phyloP scores from a whole-genome alignment of 2,113 vertebrate species.

The Scortum barcoo region DNA sequence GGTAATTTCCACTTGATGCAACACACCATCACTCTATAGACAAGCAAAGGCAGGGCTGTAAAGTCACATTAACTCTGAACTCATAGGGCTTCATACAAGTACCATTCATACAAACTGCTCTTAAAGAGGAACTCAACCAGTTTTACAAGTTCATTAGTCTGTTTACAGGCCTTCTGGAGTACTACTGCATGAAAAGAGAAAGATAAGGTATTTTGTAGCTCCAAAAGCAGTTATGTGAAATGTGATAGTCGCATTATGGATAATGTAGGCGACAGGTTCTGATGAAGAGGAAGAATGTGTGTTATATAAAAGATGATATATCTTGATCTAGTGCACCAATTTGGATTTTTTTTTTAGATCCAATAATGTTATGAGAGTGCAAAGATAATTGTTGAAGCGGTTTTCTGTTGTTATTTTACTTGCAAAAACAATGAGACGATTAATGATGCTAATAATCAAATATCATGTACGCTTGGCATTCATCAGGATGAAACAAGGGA shows the following conservation, averaged over 20 bases:
- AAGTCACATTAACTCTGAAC: background rate
- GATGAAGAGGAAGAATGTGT: background rate
- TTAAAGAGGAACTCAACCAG: background rate
- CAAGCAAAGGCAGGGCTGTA: background rate
- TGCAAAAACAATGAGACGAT: background rate
- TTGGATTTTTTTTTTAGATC: too few species aligned
- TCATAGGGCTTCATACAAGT: background rate
- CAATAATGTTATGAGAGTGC: too few species aligned
- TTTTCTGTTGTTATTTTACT: too few species aligned
- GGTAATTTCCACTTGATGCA: background rate
- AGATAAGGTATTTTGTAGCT: background rate
- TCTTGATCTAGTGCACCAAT: too few species aligned
- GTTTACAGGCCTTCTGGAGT: too few species aligned
- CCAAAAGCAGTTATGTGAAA: too few species aligned
- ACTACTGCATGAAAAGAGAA: background rate
- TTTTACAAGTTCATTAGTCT: background rate
- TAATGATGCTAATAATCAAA: background rate
- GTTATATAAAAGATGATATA: too few species aligned
- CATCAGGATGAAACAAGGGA: background rate
- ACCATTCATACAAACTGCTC: background rate
- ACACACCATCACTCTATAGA: background rate
- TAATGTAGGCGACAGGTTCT: background rate
- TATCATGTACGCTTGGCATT: background rate
- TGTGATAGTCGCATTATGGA: background rate
- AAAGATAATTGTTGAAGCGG: too few species aligned